Evolutionary conservation across 2,113 vertebrate species (phyloP).

Genomic region (Ammodytes marinus): DNA sequence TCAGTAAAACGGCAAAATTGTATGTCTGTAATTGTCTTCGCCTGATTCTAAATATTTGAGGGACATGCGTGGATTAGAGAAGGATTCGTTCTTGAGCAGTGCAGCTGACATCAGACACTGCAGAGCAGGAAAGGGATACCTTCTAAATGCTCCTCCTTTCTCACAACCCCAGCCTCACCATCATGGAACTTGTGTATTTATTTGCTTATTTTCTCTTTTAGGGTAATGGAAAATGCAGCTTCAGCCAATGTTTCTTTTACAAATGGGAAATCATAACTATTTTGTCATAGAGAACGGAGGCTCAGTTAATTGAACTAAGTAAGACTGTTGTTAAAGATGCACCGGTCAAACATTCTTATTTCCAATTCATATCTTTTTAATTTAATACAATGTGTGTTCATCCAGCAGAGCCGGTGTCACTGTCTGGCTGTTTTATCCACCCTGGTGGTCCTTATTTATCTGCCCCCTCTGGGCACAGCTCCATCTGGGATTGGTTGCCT

Average conservation of each 20-base stretch:
- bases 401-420: slow-evolving; percentile 24
- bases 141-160: slow-evolving; percentile 57
- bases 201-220: slow-evolving; percentile 73
- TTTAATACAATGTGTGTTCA: slow-evolving; percentile 33
- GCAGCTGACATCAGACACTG: slow-evolving; percentile 19
- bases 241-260: slow-evolving; percentile 42
- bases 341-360: neutral
- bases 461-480: slow-evolving; percentile 69
- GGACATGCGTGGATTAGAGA: slow-evolving; percentile 11
- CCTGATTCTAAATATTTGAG: slow-evolving; percentile 5
- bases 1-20: neutral
- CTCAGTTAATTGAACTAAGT: slow-evolving; percentile 4
- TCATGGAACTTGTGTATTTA: slow-evolving; percentile 69
- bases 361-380: slow-evolving; percentile 13
- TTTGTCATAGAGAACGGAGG: slow-evolving; percentile 23
- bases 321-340: slow-evolving; percentile 10
- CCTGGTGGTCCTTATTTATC: slow-evolving; percentile 75
- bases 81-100: slow-evolving; percentile 30
- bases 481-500: slow-evolving; percentile 78
- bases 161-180: slow-evolving; percentile 67
- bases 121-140: slow-evolving; percentile 11
- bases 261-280: slow-evolving; percentile 17
- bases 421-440: slow-evolving; percentile 62
- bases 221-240: slow-evolving; percentile 71
- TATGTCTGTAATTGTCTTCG: slow-evolving; percentile 3